Evolutionary conservation across 2,113 vertebrate species (phyloP).

Genomic region (Scopus umbretta): DNA sequence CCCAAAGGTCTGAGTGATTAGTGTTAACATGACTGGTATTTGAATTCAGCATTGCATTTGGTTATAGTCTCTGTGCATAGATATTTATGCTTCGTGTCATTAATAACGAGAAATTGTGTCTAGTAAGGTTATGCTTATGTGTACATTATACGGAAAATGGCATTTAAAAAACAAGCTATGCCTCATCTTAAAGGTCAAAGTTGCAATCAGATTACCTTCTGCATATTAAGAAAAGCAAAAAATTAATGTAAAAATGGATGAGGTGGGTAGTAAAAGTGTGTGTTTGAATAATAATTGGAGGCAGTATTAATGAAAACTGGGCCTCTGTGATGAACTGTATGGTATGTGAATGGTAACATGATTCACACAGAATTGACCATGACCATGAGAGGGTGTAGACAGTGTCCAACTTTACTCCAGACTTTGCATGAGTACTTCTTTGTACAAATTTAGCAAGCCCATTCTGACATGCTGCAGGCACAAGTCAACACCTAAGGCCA

Average conservation of each 20-base stretch:
- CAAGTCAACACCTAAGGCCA: not conserved
- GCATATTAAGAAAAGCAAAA: not conserved
- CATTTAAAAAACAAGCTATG: not conserved
- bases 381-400: not conserved
- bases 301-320: not conserved
- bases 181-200: slow-evolving; percentile 22
- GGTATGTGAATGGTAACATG: not conserved
- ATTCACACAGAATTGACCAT: not conserved
- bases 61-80: not conserved
- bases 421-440: not conserved
- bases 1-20: not conserved
- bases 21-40: not conserved
- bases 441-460: not conserved
- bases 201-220: not conserved
- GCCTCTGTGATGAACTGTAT: not conserved
- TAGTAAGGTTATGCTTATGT: not conserved
- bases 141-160: not conserved
- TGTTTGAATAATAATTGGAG: not conserved
- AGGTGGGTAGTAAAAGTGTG: not conserved
- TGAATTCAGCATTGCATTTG: not conserved
- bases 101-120: not conserved
- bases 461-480: not conserved
- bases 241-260: not conserved
- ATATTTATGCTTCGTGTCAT: not conserved
- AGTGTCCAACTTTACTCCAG: not conserved